Conservation (phyloP, 2,888 invertebrate species). For the Nomada hirtipes region DNA sequence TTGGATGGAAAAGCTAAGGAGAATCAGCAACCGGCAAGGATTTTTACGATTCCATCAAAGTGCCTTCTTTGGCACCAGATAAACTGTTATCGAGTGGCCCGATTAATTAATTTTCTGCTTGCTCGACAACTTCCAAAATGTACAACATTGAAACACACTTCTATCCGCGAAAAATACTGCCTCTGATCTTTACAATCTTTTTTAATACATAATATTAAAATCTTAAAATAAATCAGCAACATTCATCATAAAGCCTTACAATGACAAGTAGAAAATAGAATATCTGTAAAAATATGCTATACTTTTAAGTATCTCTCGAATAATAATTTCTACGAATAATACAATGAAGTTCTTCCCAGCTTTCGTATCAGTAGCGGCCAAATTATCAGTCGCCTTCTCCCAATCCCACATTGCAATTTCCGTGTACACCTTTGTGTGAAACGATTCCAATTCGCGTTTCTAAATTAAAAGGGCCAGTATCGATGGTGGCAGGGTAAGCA, state of each 20-base stretch:
- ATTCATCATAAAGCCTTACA: neutral
- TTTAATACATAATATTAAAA: no score
- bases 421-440: no score
- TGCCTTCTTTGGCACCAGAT: constrained; percentile 17
- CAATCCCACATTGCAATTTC: neutral
- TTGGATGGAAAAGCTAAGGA: constrained; percentile 26
- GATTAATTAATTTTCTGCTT: constrained; percentile 41
- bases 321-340: no score
- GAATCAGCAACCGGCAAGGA: constrained; percentile 34
- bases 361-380: neutral
- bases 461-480: neutral
- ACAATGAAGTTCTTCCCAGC: no score
- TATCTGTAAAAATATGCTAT: no score
- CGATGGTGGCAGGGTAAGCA: neutral
- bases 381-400: neutral
- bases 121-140: constrained; percentile 2
- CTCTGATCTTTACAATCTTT: no score
- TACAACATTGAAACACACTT: no score
- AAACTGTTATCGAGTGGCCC: neutral
- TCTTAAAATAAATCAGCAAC: neutral
- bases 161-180: no score
- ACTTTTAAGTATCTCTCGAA: no score
- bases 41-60: constrained; percentile 56
- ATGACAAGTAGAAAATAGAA: no score
- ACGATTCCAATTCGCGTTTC: neutral